A percentile compares a stretch with the other conserved stretches of the same genome.
Evolutionary conservation across 1,140 invertebrate species (phyloP).

Genomic region (Drosophila tropicalis): DNA sequence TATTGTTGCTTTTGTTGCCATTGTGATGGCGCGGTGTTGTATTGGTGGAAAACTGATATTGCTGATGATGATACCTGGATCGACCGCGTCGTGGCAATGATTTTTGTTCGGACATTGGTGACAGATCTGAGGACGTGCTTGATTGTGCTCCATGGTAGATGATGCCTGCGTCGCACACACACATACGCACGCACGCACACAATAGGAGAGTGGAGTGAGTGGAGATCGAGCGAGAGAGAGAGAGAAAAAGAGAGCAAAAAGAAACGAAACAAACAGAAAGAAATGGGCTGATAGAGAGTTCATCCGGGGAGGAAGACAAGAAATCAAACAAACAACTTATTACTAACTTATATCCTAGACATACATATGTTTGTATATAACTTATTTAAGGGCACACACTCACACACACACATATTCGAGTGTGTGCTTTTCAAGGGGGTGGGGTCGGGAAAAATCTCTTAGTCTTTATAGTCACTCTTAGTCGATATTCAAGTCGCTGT

Average conservation of each 20-base stretch:
- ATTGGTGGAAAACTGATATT: constrained; percentile 83
- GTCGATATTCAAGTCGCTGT: constrained; percentile 16
- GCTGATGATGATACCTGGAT: constrained; percentile 86
- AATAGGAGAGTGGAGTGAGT: constrained; percentile 11
- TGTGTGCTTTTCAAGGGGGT: too few relatives aligned
- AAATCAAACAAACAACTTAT: constrained; percentile 36
- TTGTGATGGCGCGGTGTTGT: constrained; percentile 83
- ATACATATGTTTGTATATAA: constrained; percentile 12
- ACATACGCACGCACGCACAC: constrained; percentile 30
- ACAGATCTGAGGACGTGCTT: constrained; percentile 90
- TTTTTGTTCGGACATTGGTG: constrained; percentile 90
- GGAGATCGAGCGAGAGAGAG: constrained; percentile 4
- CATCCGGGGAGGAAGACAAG: constrained; percentile 10
- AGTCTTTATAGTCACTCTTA: constrained; percentile 38
- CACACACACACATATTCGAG: too few relatives aligned
- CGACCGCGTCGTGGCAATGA: constrained; percentile 88
- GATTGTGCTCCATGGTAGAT: constrained; percentile 90
- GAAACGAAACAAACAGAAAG: constrained; percentile 61
- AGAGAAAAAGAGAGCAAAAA: constrained; percentile 53
- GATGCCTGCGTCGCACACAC: constrained; percentile 85
- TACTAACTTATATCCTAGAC: constrained; percentile 37
- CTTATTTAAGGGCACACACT: too few relatives aligned
- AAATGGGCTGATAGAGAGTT: constrained; percentile 64
- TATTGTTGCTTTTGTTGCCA: constrained; percentile 77
- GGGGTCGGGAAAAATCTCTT: not conserved